These are phyloP conservation scores for Fragum fragum DNA, from an alignment of 2,888 invertebrate genomes.

Conservation along the genomic window DNA sequence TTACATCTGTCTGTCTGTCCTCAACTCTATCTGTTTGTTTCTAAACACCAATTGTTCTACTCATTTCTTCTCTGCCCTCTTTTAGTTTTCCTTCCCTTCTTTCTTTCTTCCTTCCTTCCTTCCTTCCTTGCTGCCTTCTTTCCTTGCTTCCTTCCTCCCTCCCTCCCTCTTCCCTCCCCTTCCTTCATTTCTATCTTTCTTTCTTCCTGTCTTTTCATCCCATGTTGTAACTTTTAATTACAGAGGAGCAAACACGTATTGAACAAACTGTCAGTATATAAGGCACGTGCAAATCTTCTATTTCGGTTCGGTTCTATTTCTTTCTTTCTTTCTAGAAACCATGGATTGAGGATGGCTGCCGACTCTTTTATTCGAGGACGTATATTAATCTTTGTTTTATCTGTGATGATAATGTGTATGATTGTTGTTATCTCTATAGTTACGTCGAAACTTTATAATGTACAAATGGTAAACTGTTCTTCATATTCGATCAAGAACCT, in stretches of 20 bases:
- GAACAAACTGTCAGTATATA: neutral
- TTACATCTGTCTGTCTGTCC: too few relatives aligned
- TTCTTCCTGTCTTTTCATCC: neutral
- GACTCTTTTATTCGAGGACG: neutral
- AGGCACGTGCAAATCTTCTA: too few relatives aligned
- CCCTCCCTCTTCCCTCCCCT: neutral
- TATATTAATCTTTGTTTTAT: conserved; percentile 7
- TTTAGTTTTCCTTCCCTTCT: neutral
- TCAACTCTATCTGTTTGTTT: too few relatives aligned
- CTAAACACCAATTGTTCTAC: too few relatives aligned
- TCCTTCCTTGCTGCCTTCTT: neutral
- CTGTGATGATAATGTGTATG: conserved; percentile 2
- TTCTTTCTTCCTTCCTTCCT: neutral
- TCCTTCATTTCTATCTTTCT: neutral
- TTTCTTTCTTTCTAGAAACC: neutral
- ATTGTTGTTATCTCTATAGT: neutral
- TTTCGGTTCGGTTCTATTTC: too few relatives aligned
- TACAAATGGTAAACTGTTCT: neutral
- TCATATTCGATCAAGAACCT: neutral
- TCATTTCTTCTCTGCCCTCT: neutral
- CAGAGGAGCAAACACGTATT: neutral
- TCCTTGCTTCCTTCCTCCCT: neutral
- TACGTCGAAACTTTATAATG: neutral
- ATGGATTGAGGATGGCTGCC: conserved; percentile 4
- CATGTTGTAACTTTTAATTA: neutral